Conservation (phyloP, 2,797 vertebrate species). For the Iguana delicatissima region DNA sequence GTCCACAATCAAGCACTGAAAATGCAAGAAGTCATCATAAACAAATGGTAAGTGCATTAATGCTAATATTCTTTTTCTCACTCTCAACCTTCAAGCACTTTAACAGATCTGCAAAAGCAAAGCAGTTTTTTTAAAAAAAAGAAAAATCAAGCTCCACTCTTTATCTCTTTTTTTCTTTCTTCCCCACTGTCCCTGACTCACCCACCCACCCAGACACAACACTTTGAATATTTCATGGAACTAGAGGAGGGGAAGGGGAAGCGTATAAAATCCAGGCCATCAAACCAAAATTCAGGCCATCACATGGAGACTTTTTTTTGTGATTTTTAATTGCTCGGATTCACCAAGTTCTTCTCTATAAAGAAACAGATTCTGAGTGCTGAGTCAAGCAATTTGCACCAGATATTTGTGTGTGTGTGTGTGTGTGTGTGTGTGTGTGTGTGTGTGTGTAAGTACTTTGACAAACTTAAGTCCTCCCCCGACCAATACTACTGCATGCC, state of each 20-base stretch:
- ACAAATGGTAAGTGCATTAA: not conserved
- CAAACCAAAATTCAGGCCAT: slow-evolving; percentile 52
- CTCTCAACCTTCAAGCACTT: slow-evolving; percentile 43
- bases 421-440: not conserved
- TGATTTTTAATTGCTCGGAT: slow-evolving; percentile 80
- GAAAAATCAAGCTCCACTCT: slow-evolving; percentile 56
- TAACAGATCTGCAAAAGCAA: slow-evolving; percentile 39
- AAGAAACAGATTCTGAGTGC: slow-evolving; percentile 56
- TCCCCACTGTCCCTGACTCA: not conserved
- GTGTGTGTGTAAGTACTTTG: not conserved
- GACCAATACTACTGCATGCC: not conserved
- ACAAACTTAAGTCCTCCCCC: not conserved
- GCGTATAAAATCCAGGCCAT: slow-evolving; percentile 65
- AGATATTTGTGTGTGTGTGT: slow-evolving; percentile 20
- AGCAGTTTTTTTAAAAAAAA: slow-evolving; percentile 20
- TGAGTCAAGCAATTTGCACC: slow-evolving; percentile 67
- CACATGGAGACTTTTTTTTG: slow-evolving; percentile 44
- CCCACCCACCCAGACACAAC: slow-evolving; percentile 41
- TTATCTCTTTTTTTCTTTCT: not conserved
- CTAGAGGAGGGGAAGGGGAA: slow-evolving; percentile 50
- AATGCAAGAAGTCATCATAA: slow-evolving; percentile 4
- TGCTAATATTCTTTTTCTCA: slow-evolving; percentile 32
- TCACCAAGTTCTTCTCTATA: slow-evolving; percentile 73
- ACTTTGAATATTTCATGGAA: slow-evolving; percentile 68
- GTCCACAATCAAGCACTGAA: slow-evolving; percentile 29